Percentiles rank a stretch among this genome's conserved stretches.
phyloP scores from a whole-genome alignment of 2,797 vertebrate species.

The Sebastes steindachneri region DNA sequence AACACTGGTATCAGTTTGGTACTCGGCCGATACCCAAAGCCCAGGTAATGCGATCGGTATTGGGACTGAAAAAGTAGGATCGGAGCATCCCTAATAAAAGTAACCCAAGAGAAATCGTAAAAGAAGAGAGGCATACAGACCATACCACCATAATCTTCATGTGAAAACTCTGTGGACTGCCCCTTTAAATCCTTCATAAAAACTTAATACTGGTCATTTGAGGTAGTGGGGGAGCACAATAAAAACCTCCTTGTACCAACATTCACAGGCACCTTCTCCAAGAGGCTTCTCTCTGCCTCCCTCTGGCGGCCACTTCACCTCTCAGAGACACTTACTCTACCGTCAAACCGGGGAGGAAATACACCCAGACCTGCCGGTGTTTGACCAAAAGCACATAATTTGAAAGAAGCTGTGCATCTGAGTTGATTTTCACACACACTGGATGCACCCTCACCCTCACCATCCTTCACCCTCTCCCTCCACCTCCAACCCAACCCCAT shows the following conservation, averaged over 20 bases:
- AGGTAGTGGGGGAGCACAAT: neutral
- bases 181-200: neutral
- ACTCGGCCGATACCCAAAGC: too few relatives aligned
- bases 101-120: neutral
- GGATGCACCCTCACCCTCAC: neutral
- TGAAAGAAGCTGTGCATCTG: neutral
- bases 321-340: neutral
- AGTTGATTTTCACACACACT: neutral
- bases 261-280: too few relatives aligned
- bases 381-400: neutral
- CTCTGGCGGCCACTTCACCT: conserved; percentile 47
- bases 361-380: neutral
- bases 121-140: neutral
- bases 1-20: too few relatives aligned
- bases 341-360: neutral
- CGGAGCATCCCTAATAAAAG: too few relatives aligned
- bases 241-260: neutral
- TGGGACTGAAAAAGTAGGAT: too few relatives aligned
- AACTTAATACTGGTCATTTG: neutral
- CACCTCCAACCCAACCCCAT: conserved; percentile 17
- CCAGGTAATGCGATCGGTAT: too few relatives aligned
- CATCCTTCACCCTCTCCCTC: neutral
- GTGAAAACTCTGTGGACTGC: neutral
- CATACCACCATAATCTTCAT: neutral
- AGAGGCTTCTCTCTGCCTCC: conserved; percentile 40